Base-by-base conservation (phyloP, 1,140 invertebrate genomes). In the Centruroides sculpturatus region DNA sequence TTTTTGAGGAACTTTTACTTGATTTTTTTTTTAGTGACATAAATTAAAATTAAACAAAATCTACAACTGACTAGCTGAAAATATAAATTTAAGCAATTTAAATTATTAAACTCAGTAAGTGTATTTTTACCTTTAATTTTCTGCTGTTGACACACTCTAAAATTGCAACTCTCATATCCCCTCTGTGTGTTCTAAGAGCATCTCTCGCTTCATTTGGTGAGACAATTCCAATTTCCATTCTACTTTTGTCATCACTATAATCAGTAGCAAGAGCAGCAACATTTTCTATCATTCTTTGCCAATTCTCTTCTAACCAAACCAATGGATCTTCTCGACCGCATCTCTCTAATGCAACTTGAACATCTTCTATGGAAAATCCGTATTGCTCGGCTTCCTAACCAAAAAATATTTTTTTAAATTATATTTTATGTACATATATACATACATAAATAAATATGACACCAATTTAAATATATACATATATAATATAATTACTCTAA, bases 131-230 rank as follows among this genome's bases (percentile, higher is more conserved):
- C 54, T 64, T 64, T 36, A 56, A 49, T 34, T 61, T 56, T 23
- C 63, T 51, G 52, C 54, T 59, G 71, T 90, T 85, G 23, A 93
- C 84, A 69, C 91, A 93, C 66, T 87, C 82, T 9, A 85, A 85
- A 12, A 94, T 87, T 34, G 91, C 88, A 62, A 84, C 83, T 86
- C 89, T 92, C 60, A 93, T 82, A 71, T 92, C 53, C n/a, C 90
- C 89, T 60, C 84, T 84, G 64, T 88, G 83, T 4, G 77, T 70
- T 49, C 86, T 79, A 1, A 95, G 74, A 0, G 90, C 86, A 13
- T 85, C 83, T 66, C 83, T 82, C 1, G 90, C 90, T 71, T 95
- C 92, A n/a, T 73, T 69, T 49, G 80, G 78, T 3, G 86, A 61
- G 10, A 69, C 52, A 34, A 55, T 11, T 13, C 60, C 59, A 47